Conservation (phyloP, 1,140 invertebrate species). For the Brachionus rubens region DNA sequence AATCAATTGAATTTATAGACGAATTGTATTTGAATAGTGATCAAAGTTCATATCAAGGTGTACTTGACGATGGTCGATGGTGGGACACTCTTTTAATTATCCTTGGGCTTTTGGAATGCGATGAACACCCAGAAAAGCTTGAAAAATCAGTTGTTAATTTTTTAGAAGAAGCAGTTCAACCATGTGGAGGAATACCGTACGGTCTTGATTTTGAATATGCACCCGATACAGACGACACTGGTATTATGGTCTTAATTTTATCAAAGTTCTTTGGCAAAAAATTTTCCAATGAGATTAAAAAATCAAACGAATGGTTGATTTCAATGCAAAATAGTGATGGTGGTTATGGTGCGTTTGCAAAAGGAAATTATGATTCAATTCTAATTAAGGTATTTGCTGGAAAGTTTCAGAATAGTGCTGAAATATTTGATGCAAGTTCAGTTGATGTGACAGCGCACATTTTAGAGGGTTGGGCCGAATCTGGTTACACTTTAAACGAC, state of each 20-base stretch:
- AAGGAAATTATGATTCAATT: constrained; percentile 26
- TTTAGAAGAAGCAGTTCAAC: constrained; percentile 26
- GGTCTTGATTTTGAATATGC: constrained; percentile 45
- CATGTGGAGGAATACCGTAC: constrained; percentile 12
- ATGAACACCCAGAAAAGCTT: background rate
- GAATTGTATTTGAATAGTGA: constrained; percentile 24
- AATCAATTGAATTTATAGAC: constrained; percentile 40
- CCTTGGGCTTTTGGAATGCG: constrained; percentile 18
- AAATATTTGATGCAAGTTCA: constrained; percentile 42
- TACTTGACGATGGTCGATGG: constrained; percentile 40
- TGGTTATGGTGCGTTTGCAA: constrained; percentile 41
- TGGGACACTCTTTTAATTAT: constrained; percentile 37
- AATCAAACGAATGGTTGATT: constrained; percentile 39
- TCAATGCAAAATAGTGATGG: constrained; percentile 42
- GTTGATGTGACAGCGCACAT: constrained; percentile 45
- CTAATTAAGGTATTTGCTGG: constrained; percentile 38
- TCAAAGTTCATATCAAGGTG: constrained; percentile 25
- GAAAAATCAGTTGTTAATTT: background rate
- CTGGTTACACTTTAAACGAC: constrained; percentile 19
- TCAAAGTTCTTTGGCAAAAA: constrained; percentile 6
- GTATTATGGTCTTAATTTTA: constrained; percentile 26
- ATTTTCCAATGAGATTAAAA: background rate
- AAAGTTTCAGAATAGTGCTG: constrained; percentile 44
- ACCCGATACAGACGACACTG: constrained; percentile 39
- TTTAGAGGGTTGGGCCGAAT: constrained; percentile 40